Evolutionary conservation across 2,888 invertebrate genomes (phyloP).

Genomic region (Saturnia pavonia): DNA sequence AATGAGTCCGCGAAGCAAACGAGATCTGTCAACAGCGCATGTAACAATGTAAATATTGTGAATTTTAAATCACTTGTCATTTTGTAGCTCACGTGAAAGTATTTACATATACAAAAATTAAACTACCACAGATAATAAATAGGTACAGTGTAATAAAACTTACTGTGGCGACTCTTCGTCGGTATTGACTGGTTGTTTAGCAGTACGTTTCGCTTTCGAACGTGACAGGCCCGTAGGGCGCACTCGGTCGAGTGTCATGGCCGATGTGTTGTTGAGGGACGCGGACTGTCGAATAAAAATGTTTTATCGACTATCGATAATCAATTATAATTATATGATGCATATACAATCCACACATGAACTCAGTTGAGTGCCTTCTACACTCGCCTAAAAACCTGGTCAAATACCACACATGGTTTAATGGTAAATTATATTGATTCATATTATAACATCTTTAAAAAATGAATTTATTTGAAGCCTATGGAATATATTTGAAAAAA

Average conservation of each 20-base stretch:
- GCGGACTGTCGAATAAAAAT: neutral
- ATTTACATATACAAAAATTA: conserved; percentile 9
- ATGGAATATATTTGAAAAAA: neutral
- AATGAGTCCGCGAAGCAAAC: conserved; percentile 13
- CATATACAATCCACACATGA: too few species aligned
- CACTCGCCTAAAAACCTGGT: too few species aligned
- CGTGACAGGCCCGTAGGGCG: conserved; percentile 18
- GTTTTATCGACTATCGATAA: conserved; percentile 18
- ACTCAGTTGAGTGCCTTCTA: too few species aligned
- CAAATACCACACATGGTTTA: too few species aligned
- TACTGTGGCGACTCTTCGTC: conserved; percentile 9
- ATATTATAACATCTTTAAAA: neutral
- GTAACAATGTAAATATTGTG: conserved; percentile 3
- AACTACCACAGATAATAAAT: conserved; percentile 3
- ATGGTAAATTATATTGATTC: too few species aligned
- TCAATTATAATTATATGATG: neutral
- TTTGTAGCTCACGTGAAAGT: neutral
- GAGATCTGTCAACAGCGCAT: conserved; percentile 15
- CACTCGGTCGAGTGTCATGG: conserved; percentile 22
- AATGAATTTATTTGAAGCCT: neutral
- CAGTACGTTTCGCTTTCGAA: conserved; percentile 17
- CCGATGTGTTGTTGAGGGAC: neutral
- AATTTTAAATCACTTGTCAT: conserved; percentile 8
- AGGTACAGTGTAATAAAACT: conserved; percentile 2
- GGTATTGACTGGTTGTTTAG: conserved; percentile 1